These are phyloP conservation scores for Cheilosia urbana DNA, from an alignment of 2,888 invertebrate genomes.

Conservation along the genomic window DNA sequence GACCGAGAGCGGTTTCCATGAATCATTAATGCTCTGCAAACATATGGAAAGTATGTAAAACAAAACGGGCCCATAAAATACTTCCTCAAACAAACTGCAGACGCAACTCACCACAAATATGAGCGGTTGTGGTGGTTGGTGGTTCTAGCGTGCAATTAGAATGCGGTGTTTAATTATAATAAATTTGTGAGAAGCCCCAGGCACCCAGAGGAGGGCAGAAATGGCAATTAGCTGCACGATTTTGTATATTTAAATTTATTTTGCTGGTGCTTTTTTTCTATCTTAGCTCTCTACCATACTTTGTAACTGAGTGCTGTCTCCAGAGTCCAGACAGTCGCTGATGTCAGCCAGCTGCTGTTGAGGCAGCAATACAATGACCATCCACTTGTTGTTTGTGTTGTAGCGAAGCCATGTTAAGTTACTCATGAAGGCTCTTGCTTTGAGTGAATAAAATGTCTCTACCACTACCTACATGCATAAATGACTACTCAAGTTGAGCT, in stretches of 20 bases:
- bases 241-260: conserved; percentile 51
- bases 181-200: conserved; percentile 69
- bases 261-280: conserved; percentile 1
- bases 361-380: not conserved
- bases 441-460: not conserved
- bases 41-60: conserved; percentile 33
- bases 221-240: conserved; percentile 71
- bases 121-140: conserved; percentile 34
- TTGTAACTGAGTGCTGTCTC: conserved; percentile 22
- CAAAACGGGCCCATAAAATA: conserved; percentile 41
- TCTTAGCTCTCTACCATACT: conserved; percentile 19
- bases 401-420: not conserved
- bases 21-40: conserved; percentile 44
- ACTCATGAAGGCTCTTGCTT: not conserved
- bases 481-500: not conserved
- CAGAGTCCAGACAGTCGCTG: conserved; percentile 22
- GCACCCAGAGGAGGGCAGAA: conserved; percentile 53
- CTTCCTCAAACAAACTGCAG: conserved; percentile 54
- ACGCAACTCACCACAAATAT: conserved; percentile 5
- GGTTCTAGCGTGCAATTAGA: conserved; percentile 59
- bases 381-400: not conserved
- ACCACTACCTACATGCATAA: no score
- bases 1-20: conserved; percentile 20
- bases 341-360: conserved; percentile 68
- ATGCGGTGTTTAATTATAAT: conserved; percentile 74